Evolutionary conservation across 30 jellyfish, hydroid and myxozoan species (phyloP), one percentile per base, ranked within the genome.

Genomic region (Turritopsis dohrnii): DNA sequence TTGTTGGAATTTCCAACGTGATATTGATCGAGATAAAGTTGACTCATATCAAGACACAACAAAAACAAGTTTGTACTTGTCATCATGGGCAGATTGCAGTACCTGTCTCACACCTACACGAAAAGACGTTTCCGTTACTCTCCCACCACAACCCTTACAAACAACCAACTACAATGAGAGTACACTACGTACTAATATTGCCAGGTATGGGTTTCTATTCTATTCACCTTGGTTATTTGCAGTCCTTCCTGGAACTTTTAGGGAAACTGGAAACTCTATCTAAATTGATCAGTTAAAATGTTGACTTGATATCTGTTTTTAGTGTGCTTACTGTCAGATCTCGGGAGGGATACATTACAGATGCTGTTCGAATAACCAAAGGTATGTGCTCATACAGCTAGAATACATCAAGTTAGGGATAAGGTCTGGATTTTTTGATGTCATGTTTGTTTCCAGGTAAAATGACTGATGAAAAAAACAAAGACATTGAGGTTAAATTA

Each of bases 1-100:
- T 52, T 94, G 99, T 69, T 94, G 99, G 99, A 94, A 89, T 73
- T 94, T 94, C 89, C 99, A 94, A 52, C 90, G 96, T 21, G 99
- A 87, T 84, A 94, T 91, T 71, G 99, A 94, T 52, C 75, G 89
- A 26, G 93, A 88, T 69, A 94, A 94, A 66, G 87, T 94, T 18
- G 96, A 87, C 60, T 74, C 83, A 19, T 77, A 71, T 29, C 83
- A 74, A 74, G 83, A 74, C 24, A 21, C 54, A 26, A 23, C 65
- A 13, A n/a, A 26, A 26, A 29, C 28, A 16, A 7, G 0, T n/a
- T 23, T 30, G 65, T n/a, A 24, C 21, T 74, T 74, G 24, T 29
- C 60, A 24, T 20, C 83, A 29, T 82, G 89, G 89, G 76, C 52
- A 0, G 75, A 82, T 24, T 27, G 53, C 13, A 41, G 66, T 28